Conservation (phyloP, 2,113 vertebrate species). For the Sphaerodactylus townsendi region DNA sequence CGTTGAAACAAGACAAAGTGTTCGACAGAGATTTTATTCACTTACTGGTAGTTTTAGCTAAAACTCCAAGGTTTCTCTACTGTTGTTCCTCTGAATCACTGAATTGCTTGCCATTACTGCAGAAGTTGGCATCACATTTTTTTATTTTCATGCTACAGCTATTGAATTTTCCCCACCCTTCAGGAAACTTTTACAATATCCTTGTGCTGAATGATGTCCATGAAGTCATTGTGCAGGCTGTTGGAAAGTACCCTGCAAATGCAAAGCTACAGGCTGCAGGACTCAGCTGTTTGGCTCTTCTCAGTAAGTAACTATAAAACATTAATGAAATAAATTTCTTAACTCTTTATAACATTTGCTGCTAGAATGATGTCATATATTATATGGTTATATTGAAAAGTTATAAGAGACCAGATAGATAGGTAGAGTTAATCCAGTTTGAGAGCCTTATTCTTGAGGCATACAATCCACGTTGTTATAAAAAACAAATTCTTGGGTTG, state of each 20-base stretch:
- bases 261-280: conserved; percentile 80
- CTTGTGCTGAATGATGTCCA: conserved; percentile 90
- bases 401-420: neutral
- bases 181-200: conserved; percentile 94
- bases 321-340: neutral
- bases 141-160: too few species aligned
- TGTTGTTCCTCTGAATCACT: too few species aligned
- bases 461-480: neutral
- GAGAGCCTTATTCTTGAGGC: neutral
- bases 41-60: neutral
- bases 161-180: conserved; percentile 34
- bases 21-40: neutral
- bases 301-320: conserved; percentile 82
- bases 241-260: conserved; percentile 80
- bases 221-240: conserved; percentile 81
- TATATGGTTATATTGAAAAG: too few species aligned
- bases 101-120: neutral
- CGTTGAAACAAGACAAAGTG: neutral
- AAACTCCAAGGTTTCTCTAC: neutral
- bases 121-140: neutral
- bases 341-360: neutral
- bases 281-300: conserved; percentile 86
- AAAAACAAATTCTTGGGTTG: neutral
- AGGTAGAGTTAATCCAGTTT: neutral
- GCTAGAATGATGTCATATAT: too few species aligned